Conservation (phyloP, 2,797 vertebrate species). For the Eulemur rubriventer region DNA sequence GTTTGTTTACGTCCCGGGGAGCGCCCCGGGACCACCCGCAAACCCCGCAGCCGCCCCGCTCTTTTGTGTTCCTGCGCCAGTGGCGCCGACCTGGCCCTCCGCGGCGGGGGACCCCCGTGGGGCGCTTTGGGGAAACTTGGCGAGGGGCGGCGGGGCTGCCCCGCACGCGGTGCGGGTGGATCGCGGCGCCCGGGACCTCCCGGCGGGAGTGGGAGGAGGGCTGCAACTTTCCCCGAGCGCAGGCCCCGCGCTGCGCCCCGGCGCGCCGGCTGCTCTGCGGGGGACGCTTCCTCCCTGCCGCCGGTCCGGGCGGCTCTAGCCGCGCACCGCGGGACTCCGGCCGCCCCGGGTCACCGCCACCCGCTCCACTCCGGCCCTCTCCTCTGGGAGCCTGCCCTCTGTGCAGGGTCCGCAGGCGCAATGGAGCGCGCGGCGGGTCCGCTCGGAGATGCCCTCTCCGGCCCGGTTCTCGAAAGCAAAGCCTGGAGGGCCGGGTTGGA, state of each 20-base stretch:
- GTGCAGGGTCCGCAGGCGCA: neutral
- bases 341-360: neutral
- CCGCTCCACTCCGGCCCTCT: neutral
- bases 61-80: constrained; percentile 69
- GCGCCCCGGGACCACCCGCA: constrained; percentile 41
- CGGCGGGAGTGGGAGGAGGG: neutral
- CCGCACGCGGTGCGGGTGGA: neutral
- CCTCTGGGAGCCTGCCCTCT: neutral
- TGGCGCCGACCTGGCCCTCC: neutral
- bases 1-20: constrained; percentile 69
- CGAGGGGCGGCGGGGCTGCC: neutral
- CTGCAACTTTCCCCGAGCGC: constrained; percentile 58
- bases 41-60: neutral
- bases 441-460: neutral
- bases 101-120: neutral
- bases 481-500: neutral
- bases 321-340: neutral
- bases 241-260: neutral
- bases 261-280: neutral
- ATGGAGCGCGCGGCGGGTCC: constrained; percentile 58
- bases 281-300: neutral
- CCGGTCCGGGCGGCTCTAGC: neutral
- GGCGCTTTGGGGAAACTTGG: constrained; percentile 52
- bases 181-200: neutral
- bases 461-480: constrained; percentile 43